Conservation (phyloP, 2,797 vertebrate species). For the Eulemur coronatus region DNA sequence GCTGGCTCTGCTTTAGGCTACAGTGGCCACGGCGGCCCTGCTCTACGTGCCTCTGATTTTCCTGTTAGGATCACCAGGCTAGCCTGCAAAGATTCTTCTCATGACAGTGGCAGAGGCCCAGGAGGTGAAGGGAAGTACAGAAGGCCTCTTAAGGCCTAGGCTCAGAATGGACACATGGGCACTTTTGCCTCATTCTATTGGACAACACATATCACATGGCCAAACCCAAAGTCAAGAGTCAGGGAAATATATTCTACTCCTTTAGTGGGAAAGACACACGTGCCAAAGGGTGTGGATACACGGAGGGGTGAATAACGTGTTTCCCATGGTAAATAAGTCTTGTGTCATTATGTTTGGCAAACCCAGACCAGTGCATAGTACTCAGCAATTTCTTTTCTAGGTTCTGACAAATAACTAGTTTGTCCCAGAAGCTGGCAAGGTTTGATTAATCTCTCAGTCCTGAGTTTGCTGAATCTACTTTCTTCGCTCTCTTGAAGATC, state of each 20-base stretch:
- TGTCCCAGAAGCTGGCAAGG: not conserved
- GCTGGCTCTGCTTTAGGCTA: not conserved
- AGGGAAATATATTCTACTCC: not conserved
- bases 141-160: not conserved
- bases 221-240: not conserved
- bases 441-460: not conserved
- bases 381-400: not conserved
- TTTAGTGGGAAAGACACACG: not conserved
- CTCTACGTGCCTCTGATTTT: not conserved
- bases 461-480: not conserved
- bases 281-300: not conserved
- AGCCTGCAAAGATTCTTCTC: not conserved
- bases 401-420: not conserved
- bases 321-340: not conserved
- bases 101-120: not conserved
- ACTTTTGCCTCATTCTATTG: not conserved
- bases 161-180: not conserved
- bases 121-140: not conserved
- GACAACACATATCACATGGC: not conserved
- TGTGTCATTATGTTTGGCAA: not conserved
- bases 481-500: not conserved
- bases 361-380: not conserved
- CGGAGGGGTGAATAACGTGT: not conserved
- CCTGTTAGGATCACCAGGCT: not conserved
- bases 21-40: not conserved